Evolutionary conservation across 2,888 invertebrate species (phyloP), one percentile per base, ranked within the genome.

Genomic region (Steinernema carpocapsae): DNA sequence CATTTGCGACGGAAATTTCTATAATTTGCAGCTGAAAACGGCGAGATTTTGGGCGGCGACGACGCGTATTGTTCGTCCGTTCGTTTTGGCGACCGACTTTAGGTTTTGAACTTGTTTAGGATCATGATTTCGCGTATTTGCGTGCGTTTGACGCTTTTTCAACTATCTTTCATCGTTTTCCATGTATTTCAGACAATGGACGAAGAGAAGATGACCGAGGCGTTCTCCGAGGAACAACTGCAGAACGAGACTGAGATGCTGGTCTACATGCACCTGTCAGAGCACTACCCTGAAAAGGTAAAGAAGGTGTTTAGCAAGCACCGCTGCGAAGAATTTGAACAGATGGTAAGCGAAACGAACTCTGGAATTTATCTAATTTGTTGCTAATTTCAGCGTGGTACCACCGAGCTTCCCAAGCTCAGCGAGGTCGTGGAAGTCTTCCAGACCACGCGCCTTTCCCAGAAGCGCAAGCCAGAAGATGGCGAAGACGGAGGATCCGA

Each of bases 381-480:
- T 12, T 19, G n/a, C 1, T 10, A 6, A 19, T 56, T 56, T 26
- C 26, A 56, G 56, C 24, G 56, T 24, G 26, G 26, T 24, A 6
- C 56, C 3, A 22, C 56, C 6, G 26, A 22, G 22, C 22, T 56
- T 24, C 56, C 56, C 4, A 56, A 14, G 6, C 3, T 56, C 12
- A 19, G 14, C 12, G 56, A 56, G 17, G 7, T 56, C 22, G n/a
- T 56, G 7, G 56, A 56, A 24, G 3, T 26, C 1, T 56, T 73
- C 37, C 48, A 74, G 71, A 17, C n/a, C n/a, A n/a, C n/a, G n/a
- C n/a, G n/a, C n/a, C n/a, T 74, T 76, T 80, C 56, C 3, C 42
- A 76, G 17, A 74, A 77, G 43, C 26, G 42, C 26, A 42, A 46
- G 46, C 17, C 37, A 24, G 73, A 19, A 4, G 76, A 74, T 32